A percentile compares a stretch with the other conserved stretches of the same genome.
Evolutionary conservation across 64 coral and sea anemone species (phyloP).

Genomic region (Montipora cactus): DNA sequence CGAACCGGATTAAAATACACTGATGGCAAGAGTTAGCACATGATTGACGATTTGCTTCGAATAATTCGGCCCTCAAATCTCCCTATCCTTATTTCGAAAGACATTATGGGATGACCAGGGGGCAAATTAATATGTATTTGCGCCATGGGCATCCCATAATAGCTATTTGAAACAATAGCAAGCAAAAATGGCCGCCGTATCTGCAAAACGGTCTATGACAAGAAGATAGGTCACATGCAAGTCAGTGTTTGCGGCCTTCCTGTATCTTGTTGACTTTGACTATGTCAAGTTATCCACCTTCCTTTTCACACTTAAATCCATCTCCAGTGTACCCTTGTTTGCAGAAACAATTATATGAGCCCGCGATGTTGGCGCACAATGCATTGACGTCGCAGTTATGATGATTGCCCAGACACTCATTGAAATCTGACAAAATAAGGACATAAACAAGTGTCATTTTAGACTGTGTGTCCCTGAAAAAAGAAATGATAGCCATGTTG

Average conservation of each 20-base stretch:
- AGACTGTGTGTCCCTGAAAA: not conserved
- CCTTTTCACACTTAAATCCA: not conserved
- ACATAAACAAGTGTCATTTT: not conserved
- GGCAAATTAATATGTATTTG: too few relatives aligned
- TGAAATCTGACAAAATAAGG: not conserved
- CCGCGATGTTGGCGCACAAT: not conserved
- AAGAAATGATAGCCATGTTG: too few relatives aligned
- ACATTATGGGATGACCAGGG: too few relatives aligned
- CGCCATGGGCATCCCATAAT: too few relatives aligned
- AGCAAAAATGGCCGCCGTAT: too few relatives aligned
- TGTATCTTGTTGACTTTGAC: not conserved
- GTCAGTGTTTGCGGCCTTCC: not conserved
- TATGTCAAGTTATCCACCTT: not conserved
- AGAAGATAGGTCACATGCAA: not conserved
- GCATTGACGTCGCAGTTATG: conserved; percentile 19
- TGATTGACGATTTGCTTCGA: too few relatives aligned
- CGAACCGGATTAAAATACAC: too few relatives aligned
- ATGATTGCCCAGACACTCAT: not conserved
- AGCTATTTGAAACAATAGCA: too few relatives aligned
- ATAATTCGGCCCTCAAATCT: too few relatives aligned
- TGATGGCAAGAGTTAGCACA: too few relatives aligned
- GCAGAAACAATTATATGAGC: conserved; percentile 21
- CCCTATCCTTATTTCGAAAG: too few relatives aligned
- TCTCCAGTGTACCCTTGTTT: not conserved
- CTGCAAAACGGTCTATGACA: too few relatives aligned